Evolutionary conservation across 2,797 vertebrate genomes (phyloP).

Genomic region (Tadarida brasiliensis): DNA sequence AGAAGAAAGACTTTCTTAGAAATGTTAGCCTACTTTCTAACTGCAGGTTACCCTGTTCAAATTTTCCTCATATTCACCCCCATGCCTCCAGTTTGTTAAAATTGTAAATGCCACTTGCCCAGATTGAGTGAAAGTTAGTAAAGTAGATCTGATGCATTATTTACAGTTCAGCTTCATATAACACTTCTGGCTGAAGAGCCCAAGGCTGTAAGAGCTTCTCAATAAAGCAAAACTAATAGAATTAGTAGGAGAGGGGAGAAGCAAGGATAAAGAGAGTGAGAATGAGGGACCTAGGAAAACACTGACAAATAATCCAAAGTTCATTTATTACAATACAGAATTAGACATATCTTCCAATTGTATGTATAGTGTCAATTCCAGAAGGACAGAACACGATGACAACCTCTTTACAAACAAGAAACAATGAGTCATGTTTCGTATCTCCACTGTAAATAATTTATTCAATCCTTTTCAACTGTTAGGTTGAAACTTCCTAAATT

Average conservation of each 20-base stretch:
- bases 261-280: not conserved
- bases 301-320: not conserved
- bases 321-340: constrained; percentile 17
- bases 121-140: constrained; percentile 59
- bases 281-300: not conserved
- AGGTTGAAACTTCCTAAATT: not conserved
- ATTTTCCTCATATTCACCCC: constrained; percentile 37
- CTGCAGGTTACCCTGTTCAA: not conserved
- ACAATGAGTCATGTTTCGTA: not conserved
- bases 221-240: constrained; percentile 58
- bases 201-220: constrained; percentile 59
- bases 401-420: not conserved
- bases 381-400: not conserved
- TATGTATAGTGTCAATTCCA: not conserved
- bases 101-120: constrained; percentile 67
- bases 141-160: constrained; percentile 66
- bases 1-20: constrained; percentile 5
- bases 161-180: constrained; percentile 56
- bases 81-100: constrained; percentile 56
- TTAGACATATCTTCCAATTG: not conserved
- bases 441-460: not conserved
- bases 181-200: constrained; percentile 3
- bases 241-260: not conserved
- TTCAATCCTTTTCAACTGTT: not conserved
- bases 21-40: constrained; percentile 47